Base-by-base conservation (phyloP, 2,888 invertebrate genomes). In the Sinopyrophorus schimmeli region DNA sequence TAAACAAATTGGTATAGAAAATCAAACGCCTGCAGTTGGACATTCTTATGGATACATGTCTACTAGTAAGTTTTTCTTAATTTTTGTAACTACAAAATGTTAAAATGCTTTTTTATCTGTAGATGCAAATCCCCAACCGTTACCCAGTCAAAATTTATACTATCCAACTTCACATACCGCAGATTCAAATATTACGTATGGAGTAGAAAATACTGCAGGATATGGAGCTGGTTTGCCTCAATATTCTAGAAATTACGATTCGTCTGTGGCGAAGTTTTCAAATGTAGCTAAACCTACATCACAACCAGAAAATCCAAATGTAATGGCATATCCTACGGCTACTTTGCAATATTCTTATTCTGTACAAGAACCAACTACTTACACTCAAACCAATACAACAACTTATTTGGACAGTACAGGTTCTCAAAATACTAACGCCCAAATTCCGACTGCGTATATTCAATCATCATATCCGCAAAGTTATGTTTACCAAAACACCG, bases 241-340 rank as follows among this genome's bases (percentile, higher is more conserved):
- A 20, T 44, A 44, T 44, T 18, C 10, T 15, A 6, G 30, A 18
- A 30, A 10, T 16, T 18, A 23, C 24, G 37, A 38, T 23, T n/a
- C 10, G 3, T 38, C 37, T 28, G 11, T 26, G 15, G 7, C 21
- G n/a, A n/a, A n/a, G n/a, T n/a, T n/a, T n/a, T n/a, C n/a, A n/a
- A n/a, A n/a, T n/a, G n/a, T n/a, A n/a, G n/a, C n/a, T n/a, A n/a
- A n/a, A 15, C 11, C 27, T 18, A 20, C 9, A 7, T 9, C 18
- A 9, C 35, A 46, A 30, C 12, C 7, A 5, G 35, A 35, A 3
- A 42, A 11, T 5, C 5, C 20, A 20, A 26, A 12, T 16, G 14
- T 9, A 18, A 18, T 18, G 6, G 3, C 30, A 7, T 16, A 30
- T 31, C 18, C 31, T n/a, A 10, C 35, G n/a, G 2, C 37, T 30